Evolutionary conservation across 2,113 vertebrate genomes (phyloP).

Genomic region (Prinia subflava): DNA sequence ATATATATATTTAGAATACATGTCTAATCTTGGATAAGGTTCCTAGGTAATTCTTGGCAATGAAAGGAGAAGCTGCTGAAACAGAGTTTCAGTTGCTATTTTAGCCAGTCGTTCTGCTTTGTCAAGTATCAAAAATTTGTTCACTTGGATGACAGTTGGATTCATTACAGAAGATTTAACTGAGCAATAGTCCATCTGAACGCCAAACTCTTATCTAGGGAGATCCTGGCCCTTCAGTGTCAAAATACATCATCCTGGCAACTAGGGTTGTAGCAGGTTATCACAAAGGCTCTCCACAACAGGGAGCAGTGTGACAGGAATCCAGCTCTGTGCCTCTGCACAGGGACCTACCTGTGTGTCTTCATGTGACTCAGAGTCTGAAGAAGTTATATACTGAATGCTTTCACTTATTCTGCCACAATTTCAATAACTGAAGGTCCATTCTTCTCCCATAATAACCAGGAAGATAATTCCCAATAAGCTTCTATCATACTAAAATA

Average conservation of each 20-base stretch:
- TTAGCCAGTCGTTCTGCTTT: not conserved
- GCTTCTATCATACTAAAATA: not conserved
- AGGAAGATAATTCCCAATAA: not conserved
- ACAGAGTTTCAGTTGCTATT: not conserved
- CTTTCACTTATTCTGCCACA: not conserved
- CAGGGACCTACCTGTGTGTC: not conserved
- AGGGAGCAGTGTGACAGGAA: not conserved
- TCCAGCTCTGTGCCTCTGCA: accelerated
- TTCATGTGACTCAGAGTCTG: not conserved
- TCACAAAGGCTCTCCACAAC: not conserved
- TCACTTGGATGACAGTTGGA: not conserved
- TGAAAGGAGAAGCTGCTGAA: not conserved
- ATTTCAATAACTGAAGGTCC: not conserved
- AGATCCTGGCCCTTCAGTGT: not conserved
- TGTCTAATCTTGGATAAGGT: not conserved
- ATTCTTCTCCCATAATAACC: not conserved
- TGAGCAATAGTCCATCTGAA: not conserved
- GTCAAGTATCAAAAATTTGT: not conserved
- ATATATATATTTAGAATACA: not conserved
- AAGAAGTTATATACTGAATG: not conserved
- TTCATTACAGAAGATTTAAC: conserved; percentile 23
- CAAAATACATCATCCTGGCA: not conserved
- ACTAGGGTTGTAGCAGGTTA: not conserved
- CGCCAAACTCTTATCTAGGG: not conserved
- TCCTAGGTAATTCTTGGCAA: not conserved